Evolutionary conservation across 2,888 invertebrate species (phyloP).

Genomic region (Netelia inedita): DNA sequence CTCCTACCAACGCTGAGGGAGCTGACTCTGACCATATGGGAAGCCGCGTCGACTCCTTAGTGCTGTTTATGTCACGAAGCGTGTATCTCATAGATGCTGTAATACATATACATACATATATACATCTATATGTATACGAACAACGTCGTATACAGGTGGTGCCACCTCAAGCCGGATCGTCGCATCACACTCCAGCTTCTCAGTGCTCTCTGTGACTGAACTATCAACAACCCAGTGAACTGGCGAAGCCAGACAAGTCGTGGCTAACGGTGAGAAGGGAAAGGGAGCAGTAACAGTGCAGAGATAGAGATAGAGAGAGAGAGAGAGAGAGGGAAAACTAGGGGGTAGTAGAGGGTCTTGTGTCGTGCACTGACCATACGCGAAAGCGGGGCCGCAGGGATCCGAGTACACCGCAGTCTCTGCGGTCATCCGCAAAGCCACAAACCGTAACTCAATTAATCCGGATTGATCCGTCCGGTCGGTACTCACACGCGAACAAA

Average conservation of each 20-base stretch:
- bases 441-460: conserved; percentile 84
- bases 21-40: too few relatives aligned
- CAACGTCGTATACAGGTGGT: conserved; percentile 12
- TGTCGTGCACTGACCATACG: conserved; percentile 61
- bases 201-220: not conserved
- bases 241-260: conserved; percentile 40
- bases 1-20: too few relatives aligned
- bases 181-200: conserved; percentile 28
- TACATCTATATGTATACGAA: not conserved
- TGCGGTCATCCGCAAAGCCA: conserved; percentile 81
- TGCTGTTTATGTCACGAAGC: too few relatives aligned
- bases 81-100: too few relatives aligned
- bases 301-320: conserved; percentile 9
- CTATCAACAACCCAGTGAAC: conserved; percentile 34
- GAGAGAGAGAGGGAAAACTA: conserved; percentile 44
- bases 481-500: conserved; percentile 24
- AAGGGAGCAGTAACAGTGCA: not conserved
- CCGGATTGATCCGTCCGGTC: conserved; percentile 80
- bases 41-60: too few relatives aligned
- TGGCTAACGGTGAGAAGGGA: conserved; percentile 8
- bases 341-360: conserved; percentile 53
- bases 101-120: not conserved
- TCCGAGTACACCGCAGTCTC: conserved; percentile 77
- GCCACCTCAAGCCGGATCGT: conserved; percentile 4
- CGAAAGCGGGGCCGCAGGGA: conserved; percentile 63